Percentiles rank a stretch among this genome's conserved stretches.
Evolutionary conservation across 2,888 invertebrate genomes (phyloP).

Genomic region (Pheosia tremula): DNA sequence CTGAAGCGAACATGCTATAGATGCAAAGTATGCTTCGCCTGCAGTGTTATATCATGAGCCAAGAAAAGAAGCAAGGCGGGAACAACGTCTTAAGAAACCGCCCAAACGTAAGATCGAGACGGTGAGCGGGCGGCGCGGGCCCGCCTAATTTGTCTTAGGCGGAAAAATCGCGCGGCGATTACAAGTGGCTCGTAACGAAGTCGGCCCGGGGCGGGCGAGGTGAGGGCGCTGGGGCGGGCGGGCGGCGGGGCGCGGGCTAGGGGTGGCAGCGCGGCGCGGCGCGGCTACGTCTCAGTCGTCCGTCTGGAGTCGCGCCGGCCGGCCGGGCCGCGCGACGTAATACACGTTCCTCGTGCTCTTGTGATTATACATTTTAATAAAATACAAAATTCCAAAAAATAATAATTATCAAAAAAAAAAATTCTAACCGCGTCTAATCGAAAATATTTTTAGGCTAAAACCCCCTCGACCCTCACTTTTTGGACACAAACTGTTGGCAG

Average conservation of each 20-base stretch:
- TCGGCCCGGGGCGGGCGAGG: slow-evolving; percentile 62
- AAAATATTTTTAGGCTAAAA: slow-evolving; percentile 81
- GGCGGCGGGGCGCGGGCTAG: slow-evolving; percentile 36
- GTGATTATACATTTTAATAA: slow-evolving; percentile 82
- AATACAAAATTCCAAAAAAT: slow-evolving; percentile 64
- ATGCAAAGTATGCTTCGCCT: background rate
- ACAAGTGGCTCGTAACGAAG: slow-evolving; percentile 85
- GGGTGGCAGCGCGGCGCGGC: slow-evolving; percentile 62
- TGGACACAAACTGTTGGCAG: slow-evolving; percentile 73
- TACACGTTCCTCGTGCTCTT: slow-evolving; percentile 85
- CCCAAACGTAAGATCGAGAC: slow-evolving; percentile 64
- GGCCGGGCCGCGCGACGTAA: slow-evolving; percentile 82
- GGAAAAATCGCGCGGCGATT: slow-evolving; percentile 83
- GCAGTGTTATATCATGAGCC: slow-evolving; percentile 17
- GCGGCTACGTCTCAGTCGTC: slow-evolving; percentile 78
- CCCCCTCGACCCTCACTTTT: slow-evolving; percentile 70
- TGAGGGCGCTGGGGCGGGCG: slow-evolving; percentile 38
- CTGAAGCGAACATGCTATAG: background rate
- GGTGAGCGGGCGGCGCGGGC: slow-evolving; percentile 64
- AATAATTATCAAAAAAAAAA: slow-evolving; percentile 45
- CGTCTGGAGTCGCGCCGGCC: slow-evolving; percentile 84
- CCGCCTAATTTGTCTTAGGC: slow-evolving; percentile 84
- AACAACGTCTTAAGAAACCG: slow-evolving; percentile 73
- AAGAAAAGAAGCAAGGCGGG: slow-evolving; percentile 55
- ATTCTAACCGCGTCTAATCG: slow-evolving; percentile 75